phyloP scores from a whole-genome alignment of 2,888 invertebrate genomes.

The Mesochorus sp. region DNA sequence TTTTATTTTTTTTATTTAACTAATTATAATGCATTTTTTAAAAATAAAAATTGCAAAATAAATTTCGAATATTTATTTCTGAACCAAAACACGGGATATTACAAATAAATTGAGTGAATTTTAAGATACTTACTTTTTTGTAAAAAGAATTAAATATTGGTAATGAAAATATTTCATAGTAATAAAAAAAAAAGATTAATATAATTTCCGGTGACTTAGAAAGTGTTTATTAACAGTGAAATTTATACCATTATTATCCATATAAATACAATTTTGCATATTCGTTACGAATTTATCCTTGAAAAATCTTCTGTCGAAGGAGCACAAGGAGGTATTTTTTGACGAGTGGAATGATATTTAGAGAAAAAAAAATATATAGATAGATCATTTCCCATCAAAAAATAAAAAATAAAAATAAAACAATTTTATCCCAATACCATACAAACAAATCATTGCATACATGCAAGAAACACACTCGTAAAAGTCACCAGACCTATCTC shows the following conservation, averaged over 20 bases:
- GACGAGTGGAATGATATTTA: conserved; percentile 55
- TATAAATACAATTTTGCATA: conserved; percentile 59
- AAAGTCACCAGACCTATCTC: background rate
- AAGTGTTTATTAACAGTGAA: conserved; percentile 76
- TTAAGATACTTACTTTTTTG: no score
- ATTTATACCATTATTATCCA: conserved; percentile 72
- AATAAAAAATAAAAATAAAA: conserved; percentile 7
- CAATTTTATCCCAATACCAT: conserved; percentile 47
- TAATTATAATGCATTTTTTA: no score
- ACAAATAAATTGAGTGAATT: no score
- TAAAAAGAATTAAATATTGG: no score
- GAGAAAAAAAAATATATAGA: background rate
- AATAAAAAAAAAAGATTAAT: background rate
- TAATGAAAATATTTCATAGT: background rate
- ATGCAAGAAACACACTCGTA: conserved; percentile 35
- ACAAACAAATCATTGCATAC: conserved; percentile 50
- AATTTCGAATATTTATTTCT: conserved; percentile 1
- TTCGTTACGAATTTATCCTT: conserved; percentile 39
- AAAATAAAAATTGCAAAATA: conserved; percentile 63
- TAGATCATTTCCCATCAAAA: conserved; percentile 6
- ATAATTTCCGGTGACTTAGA: conserved; percentile 72
- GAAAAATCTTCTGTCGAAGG: no score
- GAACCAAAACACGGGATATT: no score
- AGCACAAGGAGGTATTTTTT: no score
- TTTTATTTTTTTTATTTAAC: no score